These are phyloP conservation scores for Thera obeliscata DNA, from an alignment of 2,888 invertebrate genomes.

Conservation along the genomic window DNA sequence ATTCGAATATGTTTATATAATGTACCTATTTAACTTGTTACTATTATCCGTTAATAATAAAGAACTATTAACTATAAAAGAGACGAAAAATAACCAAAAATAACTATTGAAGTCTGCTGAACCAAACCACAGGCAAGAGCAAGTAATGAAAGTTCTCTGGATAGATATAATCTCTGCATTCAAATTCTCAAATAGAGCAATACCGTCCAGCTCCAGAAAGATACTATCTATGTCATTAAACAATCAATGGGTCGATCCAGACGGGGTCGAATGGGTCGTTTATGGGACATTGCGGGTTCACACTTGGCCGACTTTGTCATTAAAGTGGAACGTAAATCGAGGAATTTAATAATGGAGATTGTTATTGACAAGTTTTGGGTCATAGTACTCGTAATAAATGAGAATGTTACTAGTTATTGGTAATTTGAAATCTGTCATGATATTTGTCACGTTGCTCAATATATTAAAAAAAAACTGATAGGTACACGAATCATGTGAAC, in stretches of 20 bases:
- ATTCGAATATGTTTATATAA: too few species aligned
- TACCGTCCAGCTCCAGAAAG: slow-evolving; percentile 24
- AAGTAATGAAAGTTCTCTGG: background rate
- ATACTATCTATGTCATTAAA: slow-evolving; percentile 42
- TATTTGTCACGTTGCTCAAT: background rate
- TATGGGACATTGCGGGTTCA: slow-evolving; percentile 38
- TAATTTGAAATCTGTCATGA: slow-evolving; percentile 16
- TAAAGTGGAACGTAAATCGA: slow-evolving; percentile 41
- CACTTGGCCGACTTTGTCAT: slow-evolving; percentile 45
- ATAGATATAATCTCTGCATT: slow-evolving; percentile 10
- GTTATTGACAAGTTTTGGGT: slow-evolving; percentile 36
- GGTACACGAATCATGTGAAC: too few species aligned
- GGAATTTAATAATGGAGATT: slow-evolving; percentile 39
- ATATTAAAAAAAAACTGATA: too few species aligned
- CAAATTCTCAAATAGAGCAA: slow-evolving; percentile 27
- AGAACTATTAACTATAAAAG: too few species aligned
- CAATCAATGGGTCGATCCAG: slow-evolving; percentile 43
- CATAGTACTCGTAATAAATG: slow-evolving; percentile 19
- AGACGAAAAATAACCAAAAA: too few species aligned
- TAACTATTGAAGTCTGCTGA: background rate
- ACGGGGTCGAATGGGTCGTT: slow-evolving; percentile 33
- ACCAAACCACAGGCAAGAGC: background rate
- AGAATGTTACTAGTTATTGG: slow-evolving; percentile 7
- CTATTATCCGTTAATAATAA: too few species aligned
- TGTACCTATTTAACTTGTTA: too few species aligned